Base-by-base conservation (phyloP, 2,888 invertebrate species). In the Noctua fimbriata region DNA sequence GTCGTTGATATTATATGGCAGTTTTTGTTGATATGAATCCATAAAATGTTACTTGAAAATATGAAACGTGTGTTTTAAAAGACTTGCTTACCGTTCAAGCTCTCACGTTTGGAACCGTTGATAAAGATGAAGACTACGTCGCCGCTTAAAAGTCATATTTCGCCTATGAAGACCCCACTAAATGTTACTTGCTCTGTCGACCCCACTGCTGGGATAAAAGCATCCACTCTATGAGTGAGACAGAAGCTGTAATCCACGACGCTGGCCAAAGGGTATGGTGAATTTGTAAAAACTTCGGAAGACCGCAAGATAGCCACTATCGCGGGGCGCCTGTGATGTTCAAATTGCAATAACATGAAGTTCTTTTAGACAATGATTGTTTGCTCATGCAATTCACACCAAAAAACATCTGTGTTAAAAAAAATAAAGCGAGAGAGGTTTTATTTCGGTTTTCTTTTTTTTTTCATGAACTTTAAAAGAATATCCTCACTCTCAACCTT, bases 311-410 rank as follows among this genome's bases (percentile, higher is more conserved):
- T 18, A 58, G 7, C 14, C n/a, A 32, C 28, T 0, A 28, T 2
- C 7, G 49, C 14, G 16, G 1, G 3, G 24, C 79, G 72, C 79
- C 79, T 79, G 79, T 28, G 16, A 2, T 10, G 0, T 49, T 18
- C 3, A 55, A 36, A 66, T 69, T 69, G 69, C 77, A 52, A 28
- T 32, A 9, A 52, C 10, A 44, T n/a, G 1, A 32, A 24, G 32
- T 36, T 65, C 5, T n/a, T 44, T 44, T 24, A 24, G 4, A 7
- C 24, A 24, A 55, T 36, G 60, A 44, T 44, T 63, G 7, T 47
- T 78, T 79, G 79, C 79, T 78, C 79, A 49, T 28, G 28, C 9
- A 73, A 60, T 32, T 75, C 44, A 44, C 12, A 44, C 49, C 14
- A 49, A 21, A 18, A 18, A 6, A 47, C 47, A 16, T 16, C 2